Conservation (phyloP, 2,797 vertebrate genomes). For the Geotria australis region DNA sequence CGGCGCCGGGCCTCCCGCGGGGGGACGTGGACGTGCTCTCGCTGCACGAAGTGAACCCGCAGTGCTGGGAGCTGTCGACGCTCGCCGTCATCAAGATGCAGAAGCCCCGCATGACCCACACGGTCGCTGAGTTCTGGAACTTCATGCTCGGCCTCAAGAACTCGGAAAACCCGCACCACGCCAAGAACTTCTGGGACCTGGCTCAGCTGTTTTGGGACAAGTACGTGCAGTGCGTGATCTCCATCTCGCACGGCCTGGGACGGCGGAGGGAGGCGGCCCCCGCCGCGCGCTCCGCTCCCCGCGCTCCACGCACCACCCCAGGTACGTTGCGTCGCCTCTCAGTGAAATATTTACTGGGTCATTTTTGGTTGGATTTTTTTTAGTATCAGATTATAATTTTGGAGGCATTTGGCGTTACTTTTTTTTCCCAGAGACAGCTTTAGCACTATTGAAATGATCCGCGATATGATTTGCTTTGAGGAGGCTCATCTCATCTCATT, state of each 20-base stretch:
- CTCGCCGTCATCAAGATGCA: constrained; percentile 43
- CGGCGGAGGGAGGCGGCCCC: constrained; percentile 8
- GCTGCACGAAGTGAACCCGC: constrained; percentile 24
- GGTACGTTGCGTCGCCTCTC: too few relatives aligned
- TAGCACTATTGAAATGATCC: too few relatives aligned
- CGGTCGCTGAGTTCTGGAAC: constrained; percentile 60
- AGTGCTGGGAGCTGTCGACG: constrained; percentile 71
- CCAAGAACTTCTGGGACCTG: constrained; percentile 62
- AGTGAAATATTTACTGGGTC: too few relatives aligned
- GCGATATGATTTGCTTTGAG: too few relatives aligned
- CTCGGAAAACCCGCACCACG: constrained; percentile 48
- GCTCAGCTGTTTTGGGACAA: constrained; percentile 78
- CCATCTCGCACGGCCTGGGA: constrained; percentile 59
- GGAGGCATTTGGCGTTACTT: too few relatives aligned
- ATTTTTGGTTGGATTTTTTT: too few relatives aligned
- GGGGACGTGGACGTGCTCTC: constrained; percentile 33
- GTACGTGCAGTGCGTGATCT: constrained; percentile 59
- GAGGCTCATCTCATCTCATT: too few relatives aligned
- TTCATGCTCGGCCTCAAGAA: constrained; percentile 54
- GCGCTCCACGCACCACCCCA: too few relatives aligned
- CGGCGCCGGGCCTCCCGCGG: too few relatives aligned
- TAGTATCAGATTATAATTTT: too few relatives aligned
- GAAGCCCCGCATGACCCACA: constrained; percentile 47
- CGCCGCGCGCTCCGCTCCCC: too few relatives aligned
- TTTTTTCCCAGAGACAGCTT: too few relatives aligned